These are phyloP conservation scores for Dendrocopos noguchii DNA, from an alignment of 2,113 vertebrate species.

Conservation along the genomic window DNA sequence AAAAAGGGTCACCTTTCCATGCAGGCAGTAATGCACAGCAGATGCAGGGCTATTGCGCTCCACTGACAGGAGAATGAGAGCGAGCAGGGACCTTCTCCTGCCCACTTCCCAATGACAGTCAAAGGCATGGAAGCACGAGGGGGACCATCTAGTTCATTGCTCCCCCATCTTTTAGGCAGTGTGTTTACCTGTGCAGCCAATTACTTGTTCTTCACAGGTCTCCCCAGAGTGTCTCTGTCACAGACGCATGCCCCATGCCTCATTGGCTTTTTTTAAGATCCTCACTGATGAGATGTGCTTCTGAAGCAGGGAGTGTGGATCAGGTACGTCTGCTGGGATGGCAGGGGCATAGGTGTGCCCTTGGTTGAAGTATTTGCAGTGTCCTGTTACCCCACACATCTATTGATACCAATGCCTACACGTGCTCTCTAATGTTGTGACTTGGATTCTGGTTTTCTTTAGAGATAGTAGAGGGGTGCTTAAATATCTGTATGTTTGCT, in stretches of 20 bases:
- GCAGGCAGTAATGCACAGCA: background rate
- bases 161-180: accelerated
- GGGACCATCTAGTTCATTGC: background rate
- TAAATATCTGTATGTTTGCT: background rate
- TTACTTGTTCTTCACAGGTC: accelerated
- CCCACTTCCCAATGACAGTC: background rate
- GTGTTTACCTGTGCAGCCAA: background rate
- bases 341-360: background rate
- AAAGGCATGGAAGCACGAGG: background rate
- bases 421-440: accelerated
- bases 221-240: background rate
- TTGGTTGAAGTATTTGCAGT: background rate
- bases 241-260: background rate
- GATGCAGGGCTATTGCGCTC: background rate
- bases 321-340: background rate
- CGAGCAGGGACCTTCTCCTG: accelerated
- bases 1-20: slow-evolving; percentile 37
- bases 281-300: background rate
- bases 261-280: background rate
- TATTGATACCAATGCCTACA: accelerated
- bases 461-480: background rate
- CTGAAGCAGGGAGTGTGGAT: accelerated
- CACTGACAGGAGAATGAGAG: background rate
- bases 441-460: background rate
- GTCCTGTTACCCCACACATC: background rate